Evolutionary conservation across 2,888 invertebrate species (phyloP), one percentile per base, ranked within the genome.

Genomic region (Perdita meconis): DNA sequence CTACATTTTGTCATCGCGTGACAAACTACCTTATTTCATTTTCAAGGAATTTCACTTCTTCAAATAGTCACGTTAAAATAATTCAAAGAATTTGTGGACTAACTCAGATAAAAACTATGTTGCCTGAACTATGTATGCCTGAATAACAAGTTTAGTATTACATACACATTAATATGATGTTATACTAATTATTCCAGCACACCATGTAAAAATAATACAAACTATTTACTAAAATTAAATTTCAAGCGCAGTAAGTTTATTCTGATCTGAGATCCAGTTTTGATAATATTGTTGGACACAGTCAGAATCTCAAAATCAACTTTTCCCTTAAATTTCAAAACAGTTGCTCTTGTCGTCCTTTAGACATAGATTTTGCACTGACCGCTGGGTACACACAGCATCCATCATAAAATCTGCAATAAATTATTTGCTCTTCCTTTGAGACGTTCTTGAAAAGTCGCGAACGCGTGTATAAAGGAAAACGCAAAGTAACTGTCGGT

Each of bases 371-470:
- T 8, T 47, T 8, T n/a, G n/a, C n/a, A n/a, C n/a, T n/a, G n/a
- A n/a, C n/a, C n/a, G n/a, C n/a, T n/a, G n/a, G n/a, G 10, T 47
- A 44, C 30, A 16, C 30, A 30, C 26, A n/a, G 10, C n/a, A 42
- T 61, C 68, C 30, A 61, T 63, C 56, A 69, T 50, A 19, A 57
- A 73, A 73, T 73, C 70, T 51, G 47, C 22, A 50, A 40, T 57
- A 42, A 71, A 70, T 70, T 42, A 63, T 71, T 71, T 57, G 50
- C 34, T 10, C 38, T 38, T 19, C 40, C 4, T 24, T 47, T 19
- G 47, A 47, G 69, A 50, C 51, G 40, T 61, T 56, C 70, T 19
- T 22, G 24, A 42, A 22, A 42, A 47, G 44, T 61, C 55, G 64
- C 22, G 51, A 38, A 26, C 61, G 24, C 34, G 44, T 2, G 70